Evolutionary conservation across 2,113 vertebrate genomes (phyloP), one percentile per base, ranked within the genome.

Genomic region (Ptilonorhynchus violaceus): DNA sequence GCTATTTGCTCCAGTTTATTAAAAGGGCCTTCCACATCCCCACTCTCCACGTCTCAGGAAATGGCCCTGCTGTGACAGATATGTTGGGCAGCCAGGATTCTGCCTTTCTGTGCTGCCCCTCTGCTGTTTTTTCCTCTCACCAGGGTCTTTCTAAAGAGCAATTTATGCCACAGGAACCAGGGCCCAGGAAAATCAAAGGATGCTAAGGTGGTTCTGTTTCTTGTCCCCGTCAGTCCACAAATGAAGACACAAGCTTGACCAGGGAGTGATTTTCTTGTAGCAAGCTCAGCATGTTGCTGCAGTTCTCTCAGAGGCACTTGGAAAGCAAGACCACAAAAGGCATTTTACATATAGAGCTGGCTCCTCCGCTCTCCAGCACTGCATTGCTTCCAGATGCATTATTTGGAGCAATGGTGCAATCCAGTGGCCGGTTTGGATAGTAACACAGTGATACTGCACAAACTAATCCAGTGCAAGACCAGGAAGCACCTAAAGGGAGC

Each of bases 341-440:
- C 11, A 2, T 44, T 78, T 93, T 64, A 41, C 41, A 72, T 10
- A 60, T 15, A 66, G 39, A 58, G 53, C 74, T 85, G 35, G 28
- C 31, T 68, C 17, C 64, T 86, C 60, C 0, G 2, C 66, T 79
- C 27, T 76, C 41, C 47, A 49, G 55, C 2, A 7, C 53, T 41
- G 52, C 23, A 16, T 11, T 64, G 52, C 52, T 76, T 74, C 50
- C 72, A 42, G 76, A 35, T n/a, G 69, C 24, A 11, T 63, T 93
- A 49, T 67, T 78, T 96, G 91, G 70, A 92, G 91, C 86, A 89
- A 91, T 92, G 89, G 94, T 96, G 94, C 93, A 75, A 79, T 96
- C 94, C 93, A 93, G 93, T 95, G 93, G 86, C 91, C 83, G 68
- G 67, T 52, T 50, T 53, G 83, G 66, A 93, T 70, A 95, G 83